Evolutionary conservation across 1,140 invertebrate species (phyloP).

Genomic region (Proctacanthus coquilletti): DNA sequence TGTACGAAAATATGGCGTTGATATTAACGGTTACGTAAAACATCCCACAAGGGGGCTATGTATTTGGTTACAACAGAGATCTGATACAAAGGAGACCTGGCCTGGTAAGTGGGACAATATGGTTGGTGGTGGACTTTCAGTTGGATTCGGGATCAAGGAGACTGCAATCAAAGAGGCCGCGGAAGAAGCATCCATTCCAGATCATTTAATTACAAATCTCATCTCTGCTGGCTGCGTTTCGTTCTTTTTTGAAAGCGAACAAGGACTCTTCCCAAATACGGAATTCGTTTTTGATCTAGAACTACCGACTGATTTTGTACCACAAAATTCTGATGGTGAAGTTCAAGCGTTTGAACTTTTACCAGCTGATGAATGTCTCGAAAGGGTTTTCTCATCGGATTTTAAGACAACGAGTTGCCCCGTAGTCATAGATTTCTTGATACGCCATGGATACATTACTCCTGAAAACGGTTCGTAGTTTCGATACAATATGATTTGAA

Average conservation of each 20-base stretch:
- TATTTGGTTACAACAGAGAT: constrained; percentile 85
- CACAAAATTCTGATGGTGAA: constrained; percentile 82
- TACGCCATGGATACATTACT: constrained; percentile 75
- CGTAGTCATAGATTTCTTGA: constrained; percentile 79
- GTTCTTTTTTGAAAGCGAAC: constrained; percentile 81
- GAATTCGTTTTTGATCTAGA: constrained; percentile 92
- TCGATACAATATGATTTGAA: background rate
- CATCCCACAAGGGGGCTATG: constrained; percentile 70
- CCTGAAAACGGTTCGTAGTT: constrained; percentile 66
- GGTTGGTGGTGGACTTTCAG: constrained; percentile 82
- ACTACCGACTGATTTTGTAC: constrained; percentile 73
- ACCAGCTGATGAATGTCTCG: constrained; percentile 61
- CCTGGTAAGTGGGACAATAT: constrained; percentile 91
- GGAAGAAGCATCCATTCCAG: constrained; percentile 80
- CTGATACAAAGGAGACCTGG: constrained; percentile 85
- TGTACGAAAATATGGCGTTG: constrained; percentile 82
- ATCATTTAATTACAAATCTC: constrained; percentile 54
- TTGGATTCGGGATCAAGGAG: constrained; percentile 71
- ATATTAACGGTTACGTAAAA: constrained; percentile 83
- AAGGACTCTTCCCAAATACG: constrained; percentile 83
- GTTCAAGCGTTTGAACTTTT: constrained; percentile 78
- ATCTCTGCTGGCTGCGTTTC: constrained; percentile 71
- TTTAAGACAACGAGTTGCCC: constrained; percentile 89
- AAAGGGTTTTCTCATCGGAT: constrained; percentile 60
- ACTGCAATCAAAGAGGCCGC: constrained; percentile 84